Base-by-base conservation (phyloP, 2,888 invertebrate genomes). In the Hypomecis punctinalis region DNA sequence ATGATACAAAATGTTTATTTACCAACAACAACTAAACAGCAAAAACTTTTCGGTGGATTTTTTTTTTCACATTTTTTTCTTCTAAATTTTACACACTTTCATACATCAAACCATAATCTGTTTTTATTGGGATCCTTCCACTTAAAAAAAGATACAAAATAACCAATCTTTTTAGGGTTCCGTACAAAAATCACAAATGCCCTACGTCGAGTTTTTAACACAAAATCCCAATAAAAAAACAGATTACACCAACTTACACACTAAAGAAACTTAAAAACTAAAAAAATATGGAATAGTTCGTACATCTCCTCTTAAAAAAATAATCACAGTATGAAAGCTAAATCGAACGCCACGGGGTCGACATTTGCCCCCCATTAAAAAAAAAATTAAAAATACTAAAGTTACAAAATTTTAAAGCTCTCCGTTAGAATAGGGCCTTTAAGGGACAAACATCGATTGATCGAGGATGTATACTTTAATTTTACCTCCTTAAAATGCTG, bases 311-410 rank as follows among this genome's bases (percentile, higher is more conserved):
- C 77, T 78, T 76, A 74, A 56, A 77, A 74, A 75, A 77, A 76
- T 58, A 72, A 80, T 83, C 82, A 83, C 83, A 83, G 82, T 80
- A 78, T 69, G 71, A 78, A 79, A 79, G 72, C 76, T 79, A 79
- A 23, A 68, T 64, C 70, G 71, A 61, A 68, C 39, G 56, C 46
- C 6, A n/a, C 5, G 1, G n/a, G 49, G 46, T 39, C 71, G 71
- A 61, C 60, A 68, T 57, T 70, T 71, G 71, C 66, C 69, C 65
- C 66, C 40, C 49, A 33, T 66, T 58, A 54, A 58, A 63, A 66
- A 47, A 67, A 49, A 46, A 35, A 33, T 42, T 61, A 60, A 65
- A 62, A 58, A 59, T 65, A 68, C 63, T 67, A 65, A 67, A 58
- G 49, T 59, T 61, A 63, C 6, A 55, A 62, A 65, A 59, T 51